Evolutionary conservation across 2,888 invertebrate genomes (phyloP).

Genomic region (Lottia scabra): DNA sequence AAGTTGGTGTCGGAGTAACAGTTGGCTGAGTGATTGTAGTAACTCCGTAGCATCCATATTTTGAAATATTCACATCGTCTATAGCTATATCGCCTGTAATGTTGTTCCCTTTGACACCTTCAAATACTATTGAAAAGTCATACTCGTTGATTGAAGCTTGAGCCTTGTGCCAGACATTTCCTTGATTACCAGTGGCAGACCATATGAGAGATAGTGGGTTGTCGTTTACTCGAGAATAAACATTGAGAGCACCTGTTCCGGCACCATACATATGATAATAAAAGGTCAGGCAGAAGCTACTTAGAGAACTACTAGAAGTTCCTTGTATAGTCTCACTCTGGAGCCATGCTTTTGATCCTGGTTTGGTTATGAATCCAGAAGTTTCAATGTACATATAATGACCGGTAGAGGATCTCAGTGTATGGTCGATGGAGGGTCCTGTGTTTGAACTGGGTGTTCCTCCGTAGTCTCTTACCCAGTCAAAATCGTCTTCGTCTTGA

Average conservation of each 20-base stretch:
- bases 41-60: constrained; percentile 36
- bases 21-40: constrained; percentile 32
- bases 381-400: constrained; percentile 68
- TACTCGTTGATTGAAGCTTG: constrained; percentile 16
- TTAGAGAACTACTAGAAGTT: constrained; percentile 16
- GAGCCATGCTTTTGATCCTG: constrained; percentile 73
- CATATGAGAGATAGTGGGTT: constrained; percentile 29
- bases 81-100: constrained; percentile 63
- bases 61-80: constrained; percentile 54
- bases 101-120: constrained; percentile 55
- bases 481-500: constrained; percentile 55
- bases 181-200: constrained; percentile 47
- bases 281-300: constrained; percentile 49
- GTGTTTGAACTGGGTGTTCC: constrained; percentile 51
- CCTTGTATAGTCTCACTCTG: constrained; percentile 50
- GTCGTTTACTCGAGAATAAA: constrained; percentile 47
- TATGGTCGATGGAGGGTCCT: constrained; percentile 59
- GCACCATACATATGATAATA: constrained; percentile 62
- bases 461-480: constrained; percentile 60
- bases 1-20: constrained; percentile 34
- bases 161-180: constrained; percentile 52
- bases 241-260: constrained; percentile 53
- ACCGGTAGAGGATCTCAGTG: constrained; percentile 44
- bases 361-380: constrained; percentile 70
- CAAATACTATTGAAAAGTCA: constrained; percentile 49